Base-by-base conservation (phyloP, 2,113 vertebrate genomes). In the Thinocorus orbignyianus region DNA sequence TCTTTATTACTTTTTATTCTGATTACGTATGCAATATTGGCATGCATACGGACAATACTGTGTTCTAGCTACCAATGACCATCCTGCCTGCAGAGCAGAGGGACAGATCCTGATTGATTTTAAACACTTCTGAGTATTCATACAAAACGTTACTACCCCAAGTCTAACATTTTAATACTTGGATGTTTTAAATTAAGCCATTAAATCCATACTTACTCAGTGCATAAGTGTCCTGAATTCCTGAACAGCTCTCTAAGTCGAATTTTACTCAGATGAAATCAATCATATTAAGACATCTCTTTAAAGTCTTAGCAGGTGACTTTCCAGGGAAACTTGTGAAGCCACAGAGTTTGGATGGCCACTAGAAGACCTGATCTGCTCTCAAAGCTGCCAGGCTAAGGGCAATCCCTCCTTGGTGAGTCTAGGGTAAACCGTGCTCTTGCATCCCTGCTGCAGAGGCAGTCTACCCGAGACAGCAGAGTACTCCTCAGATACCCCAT, bases 171-270 rank as follows among this genome's bases (percentile, higher is more conserved):
- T 86, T 93, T 92, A 92, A 86, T 94, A 94, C 80, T n/a, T 49
- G 52, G 80, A 64, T 93, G 80, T 82, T 90, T 96, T 92, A 93
- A 95, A 95, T 90, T 70, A 86, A 94, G 60, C 79, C 49, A 86
- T 93, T 96, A 97, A 96, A 93, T 72, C 86, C 44, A 37, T 91
- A 96, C 95, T 92, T 90, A 71, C 39, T 94, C 79, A 69, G 62
- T 66, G 90, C 81, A 70, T 95, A 96, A 95, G 49, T 95, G 89
- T 87, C 69, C 72, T 96, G 91, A 97, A 92, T 94, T 95, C 76
- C 86, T 93, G 92, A 96, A 81, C 5, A 96, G 82, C 52, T 94
- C 60, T 84, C 80, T 93, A 88, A 95, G 94, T 95, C 93, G 88
- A 90, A 93, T 88, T 70, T 86, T 82, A 69, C 8, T 8, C 28